Percentiles rank a stretch among this genome's conserved stretches.
These are phyloP conservation scores for Hyperoplus lanceolatus DNA, from an alignment of 2,797 vertebrate genomes.

Conservation along the genomic window DNA sequence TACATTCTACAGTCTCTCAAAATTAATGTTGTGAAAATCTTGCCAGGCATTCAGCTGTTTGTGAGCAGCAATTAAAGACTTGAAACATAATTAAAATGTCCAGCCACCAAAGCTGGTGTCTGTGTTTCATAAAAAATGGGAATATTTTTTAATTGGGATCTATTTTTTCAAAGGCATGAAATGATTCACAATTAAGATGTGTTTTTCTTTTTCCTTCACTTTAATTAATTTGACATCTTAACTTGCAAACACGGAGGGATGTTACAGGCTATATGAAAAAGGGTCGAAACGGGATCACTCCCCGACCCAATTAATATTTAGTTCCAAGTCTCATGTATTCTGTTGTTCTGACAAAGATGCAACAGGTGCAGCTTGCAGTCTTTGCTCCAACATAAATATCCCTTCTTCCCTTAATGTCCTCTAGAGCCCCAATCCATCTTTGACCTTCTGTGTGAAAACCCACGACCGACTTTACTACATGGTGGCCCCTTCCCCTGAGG, in stretches of 20 bases:
- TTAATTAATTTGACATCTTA: neutral
- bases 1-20: neutral
- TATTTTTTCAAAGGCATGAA: neutral
- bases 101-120: neutral
- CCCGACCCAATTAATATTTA: neutral
- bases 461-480: conserved; percentile 97
- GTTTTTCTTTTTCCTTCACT: neutral
- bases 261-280: neutral
- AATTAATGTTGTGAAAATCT: neutral
- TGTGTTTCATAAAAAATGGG: conserved; percentile 6
- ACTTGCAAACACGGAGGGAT: neutral
- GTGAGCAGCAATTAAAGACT: neutral
- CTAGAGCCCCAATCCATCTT: conserved; percentile 94
- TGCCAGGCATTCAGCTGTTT: neutral
- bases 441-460: conserved; percentile 99
- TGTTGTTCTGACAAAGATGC: conserved; percentile 38
- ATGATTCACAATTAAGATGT: neutral
- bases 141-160: neutral
- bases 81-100: conserved; percentile 4
- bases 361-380: conserved; percentile 63
- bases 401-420: conserved; percentile 29
- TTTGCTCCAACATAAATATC: conserved; percentile 19
- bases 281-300: neutral
- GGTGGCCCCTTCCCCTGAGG: conserved; percentile 95
- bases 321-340: neutral